Evolutionary conservation across 2,113 vertebrate genomes (phyloP), one percentile per base, ranked within the genome.

Genomic region (Phrynosoma platyrhinos): DNA sequence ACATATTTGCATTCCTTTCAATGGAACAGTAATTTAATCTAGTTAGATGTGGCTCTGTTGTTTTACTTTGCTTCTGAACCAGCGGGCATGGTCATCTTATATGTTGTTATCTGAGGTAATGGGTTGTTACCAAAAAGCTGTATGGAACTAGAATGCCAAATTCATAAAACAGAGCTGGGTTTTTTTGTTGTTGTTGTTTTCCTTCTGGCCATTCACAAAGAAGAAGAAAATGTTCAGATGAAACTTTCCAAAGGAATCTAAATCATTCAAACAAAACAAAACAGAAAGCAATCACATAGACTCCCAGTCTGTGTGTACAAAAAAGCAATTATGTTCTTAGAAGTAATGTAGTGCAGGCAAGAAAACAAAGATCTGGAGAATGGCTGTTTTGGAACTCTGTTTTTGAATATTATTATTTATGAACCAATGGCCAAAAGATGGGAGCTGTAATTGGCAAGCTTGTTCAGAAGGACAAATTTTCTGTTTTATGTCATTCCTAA

Each of bases 71-170:
- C 40, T 83, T 87, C 40, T 78, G 6, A 78, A 78, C 32, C 66
- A 82, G 16, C 79, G 36, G 1, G 0, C 64, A 82, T 53, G 66
- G 13, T 2, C 71, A 69, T 8, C 78, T 84, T 82, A 9, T 52
- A 69, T 76, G 30, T 69, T 21, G 9, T 76, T 83, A 87, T 25
- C 69, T 81, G 62, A 86, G 21, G 75, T 79, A 79, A 86, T 79
- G 58, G 32, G 62, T 79, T 86, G 62, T 52, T 78, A 66, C 36
- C 58, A 77, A 85, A 85, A 58, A 25, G n/a, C 84, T 78, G 58
- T 52, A 52, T 68, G 62, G 36, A 76, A 68, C 58, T n/a, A 25
- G 77, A 77, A 78, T 78, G 40, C 58, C 40, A 86, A 68, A 64
- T 79, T 47, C 66, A 79, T 68, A 21, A 78, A 86, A 86, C 32